A percentile compares a stretch with the other conserved stretches of the same genome.
Conservation (phyloP, 2,888 invertebrate genomes). For the Choristoneura rosaceana region DNA sequence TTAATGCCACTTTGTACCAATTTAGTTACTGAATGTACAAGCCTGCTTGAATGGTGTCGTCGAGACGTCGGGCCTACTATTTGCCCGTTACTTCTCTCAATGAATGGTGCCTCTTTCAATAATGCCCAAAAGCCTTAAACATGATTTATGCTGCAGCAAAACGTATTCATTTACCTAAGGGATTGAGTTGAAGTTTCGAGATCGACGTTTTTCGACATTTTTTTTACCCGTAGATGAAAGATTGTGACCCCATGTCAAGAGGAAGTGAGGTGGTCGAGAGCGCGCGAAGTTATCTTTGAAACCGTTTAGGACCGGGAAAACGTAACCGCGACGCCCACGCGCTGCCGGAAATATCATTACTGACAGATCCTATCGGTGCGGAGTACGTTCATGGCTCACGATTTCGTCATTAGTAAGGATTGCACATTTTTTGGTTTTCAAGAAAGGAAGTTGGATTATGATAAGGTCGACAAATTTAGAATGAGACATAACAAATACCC, state of each 20-base stretch:
- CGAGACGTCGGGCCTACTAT: slow-evolving; percentile 77
- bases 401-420: slow-evolving; percentile 79
- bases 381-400: slow-evolving; percentile 72
- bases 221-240: slow-evolving; percentile 51
- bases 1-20: slow-evolving; percentile 27
- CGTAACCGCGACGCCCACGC: slow-evolving; percentile 70
- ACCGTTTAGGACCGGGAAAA: slow-evolving; percentile 62
- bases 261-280: slow-evolving; percentile 70
- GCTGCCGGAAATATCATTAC: slow-evolving; percentile 72
- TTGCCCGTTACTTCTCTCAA: slow-evolving; percentile 83
- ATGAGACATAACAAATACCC: slow-evolving; percentile 50
- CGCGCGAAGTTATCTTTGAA: slow-evolving; percentile 69
- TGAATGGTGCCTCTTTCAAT: slow-evolving; percentile 76
- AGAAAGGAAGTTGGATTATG: slow-evolving; percentile 69
- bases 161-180: slow-evolving; percentile 51
- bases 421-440: slow-evolving; percentile 71
- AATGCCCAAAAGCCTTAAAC: slow-evolving; percentile 67
- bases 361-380: slow-evolving; percentile 70
- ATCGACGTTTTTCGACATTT: neutral
- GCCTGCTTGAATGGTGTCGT: slow-evolving; percentile 77
- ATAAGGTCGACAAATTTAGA: slow-evolving; percentile 61
- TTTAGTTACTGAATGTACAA: slow-evolving; percentile 64
- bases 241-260: slow-evolving; percentile 60
- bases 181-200: slow-evolving; percentile 35
- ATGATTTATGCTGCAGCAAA: slow-evolving; percentile 53